Evolutionary conservation across 2,113 vertebrate genomes (phyloP), one percentile per base, ranked within the genome.

Genomic region (Tapirus terrestris): DNA sequence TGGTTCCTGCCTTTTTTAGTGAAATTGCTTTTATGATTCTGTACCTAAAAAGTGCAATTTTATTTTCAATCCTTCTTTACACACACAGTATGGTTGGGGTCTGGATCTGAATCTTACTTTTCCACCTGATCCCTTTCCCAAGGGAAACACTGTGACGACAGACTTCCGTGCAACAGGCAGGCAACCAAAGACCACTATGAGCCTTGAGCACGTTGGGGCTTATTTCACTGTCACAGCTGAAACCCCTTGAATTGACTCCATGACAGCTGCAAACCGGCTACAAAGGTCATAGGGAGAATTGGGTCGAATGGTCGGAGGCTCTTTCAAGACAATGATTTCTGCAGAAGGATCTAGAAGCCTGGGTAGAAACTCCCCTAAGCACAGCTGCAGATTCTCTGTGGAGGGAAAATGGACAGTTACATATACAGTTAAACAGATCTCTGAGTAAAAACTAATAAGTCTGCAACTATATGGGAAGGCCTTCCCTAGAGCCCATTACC

Each of bases 201-300:
- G 68, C 27, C 1, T 77, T 12, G 1, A 29, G 13, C 3, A 1
- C 0, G 0, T 20, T 0, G 6, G 0, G 0, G 21, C 1, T 98
- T 99, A 99, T 60, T 99, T 99, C 51, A 99, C 99, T 0, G 96
- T 96, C 81, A 99, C 99, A 0, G 99, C 13, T 0, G 99, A 99
- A n/a, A 99, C 99, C 36, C 98, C 99, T 33, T 99, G 99, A 20
- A 99, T 99, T 93, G 99, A 99, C 98, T 99, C 99, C 99, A 99
- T 99, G 86, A 99, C 99, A 0, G 99, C 99, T 0, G 99, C 99
- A 63, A 99, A 99, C 0, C 99, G 99, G 97, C 99, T 99, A 98
- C 99, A 99, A 63, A 99, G 99, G 97, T 99, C 99, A 3, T 99
- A 99, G 0, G 99, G 99, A 18, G 99, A 99, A 97, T 99, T 99